These are phyloP conservation scores for Phalloptychus januarius DNA, from an alignment of 2,797 vertebrate genomes.

Conservation along the genomic window DNA sequence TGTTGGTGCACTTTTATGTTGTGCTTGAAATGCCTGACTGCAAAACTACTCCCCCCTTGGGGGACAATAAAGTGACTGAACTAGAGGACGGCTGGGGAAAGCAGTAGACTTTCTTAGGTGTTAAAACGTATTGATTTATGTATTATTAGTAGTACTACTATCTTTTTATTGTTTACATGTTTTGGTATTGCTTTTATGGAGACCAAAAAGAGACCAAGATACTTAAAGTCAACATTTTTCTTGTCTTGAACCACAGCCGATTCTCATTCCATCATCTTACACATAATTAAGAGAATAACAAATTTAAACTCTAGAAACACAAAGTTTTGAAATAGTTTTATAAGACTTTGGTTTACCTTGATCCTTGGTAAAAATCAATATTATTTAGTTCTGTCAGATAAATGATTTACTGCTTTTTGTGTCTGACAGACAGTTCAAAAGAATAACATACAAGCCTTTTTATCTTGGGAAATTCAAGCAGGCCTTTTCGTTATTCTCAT, in stretches of 20 bases:
- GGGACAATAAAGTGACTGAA: not conserved
- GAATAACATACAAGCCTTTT: conserved; percentile 1
- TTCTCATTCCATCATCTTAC: not conserved
- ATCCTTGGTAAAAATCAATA: not conserved
- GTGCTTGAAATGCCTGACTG: too few species aligned
- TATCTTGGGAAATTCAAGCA: not conserved
- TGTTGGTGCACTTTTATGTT: too few species aligned
- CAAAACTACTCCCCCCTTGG: too few species aligned
- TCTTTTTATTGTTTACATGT: not conserved
- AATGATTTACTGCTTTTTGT: not conserved
- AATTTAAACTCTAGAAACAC: not conserved
- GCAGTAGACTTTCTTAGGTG: not conserved
- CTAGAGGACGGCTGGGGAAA: not conserved
- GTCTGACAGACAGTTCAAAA: not conserved
- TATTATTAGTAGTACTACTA: not conserved
- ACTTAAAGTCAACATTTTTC: not conserved
- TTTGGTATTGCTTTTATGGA: not conserved
- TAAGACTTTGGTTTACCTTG: not conserved
- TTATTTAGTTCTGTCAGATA: not conserved
- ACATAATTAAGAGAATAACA: not conserved
- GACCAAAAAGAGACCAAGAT: not conserved
- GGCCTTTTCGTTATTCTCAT: not conserved
- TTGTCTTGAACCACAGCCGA: not conserved
- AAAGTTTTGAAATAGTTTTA: not conserved
- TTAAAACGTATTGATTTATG: not conserved